Conservation (phyloP, 2,888 invertebrate species). For the Drosophila anomalata region DNA sequence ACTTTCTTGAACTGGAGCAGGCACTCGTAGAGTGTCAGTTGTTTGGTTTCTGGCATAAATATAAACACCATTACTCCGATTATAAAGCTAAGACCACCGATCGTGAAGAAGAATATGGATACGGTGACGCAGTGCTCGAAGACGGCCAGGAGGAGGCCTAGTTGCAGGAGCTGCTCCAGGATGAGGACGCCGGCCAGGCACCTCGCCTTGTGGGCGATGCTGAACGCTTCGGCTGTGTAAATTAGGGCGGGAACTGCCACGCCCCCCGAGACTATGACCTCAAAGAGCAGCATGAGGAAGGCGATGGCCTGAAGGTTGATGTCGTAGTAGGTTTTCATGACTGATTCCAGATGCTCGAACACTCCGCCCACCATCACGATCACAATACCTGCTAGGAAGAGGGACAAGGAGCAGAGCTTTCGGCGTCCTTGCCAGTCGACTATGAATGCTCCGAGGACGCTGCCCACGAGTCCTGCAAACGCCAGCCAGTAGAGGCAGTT, state of each 20-base stretch:
- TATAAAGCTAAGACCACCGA: slow-evolving; percentile 72
- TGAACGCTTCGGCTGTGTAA: slow-evolving; percentile 81
- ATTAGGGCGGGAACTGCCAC: slow-evolving; percentile 76
- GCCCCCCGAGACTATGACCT: slow-evolving; percentile 74
- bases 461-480: slow-evolving; percentile 77
- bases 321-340: slow-evolving; percentile 60
- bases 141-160: slow-evolving; percentile 64
- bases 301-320: slow-evolving; percentile 71
- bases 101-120: slow-evolving; percentile 72
- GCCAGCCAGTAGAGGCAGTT: slow-evolving; percentile 77
- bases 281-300: slow-evolving; percentile 74
- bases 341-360: slow-evolving; percentile 68
- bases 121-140: slow-evolving; percentile 58
- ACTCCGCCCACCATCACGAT: slow-evolving; percentile 80
- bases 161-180: slow-evolving; percentile 74
- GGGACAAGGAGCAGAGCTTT: slow-evolving; percentile 66
- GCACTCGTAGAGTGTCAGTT: slow-evolving; percentile 75
- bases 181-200: slow-evolving; percentile 74
- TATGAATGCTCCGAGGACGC: slow-evolving; percentile 70
- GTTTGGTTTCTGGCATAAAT: slow-evolving; percentile 79
- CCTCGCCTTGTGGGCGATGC: slow-evolving; percentile 68
- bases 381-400: slow-evolving; percentile 73
- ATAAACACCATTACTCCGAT: slow-evolving; percentile 74
- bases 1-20: slow-evolving; percentile 75
- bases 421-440: slow-evolving; percentile 80